phyloP scores from a whole-genome alignment of 1,140 invertebrate species.

The Diorhabda carinulata region DNA sequence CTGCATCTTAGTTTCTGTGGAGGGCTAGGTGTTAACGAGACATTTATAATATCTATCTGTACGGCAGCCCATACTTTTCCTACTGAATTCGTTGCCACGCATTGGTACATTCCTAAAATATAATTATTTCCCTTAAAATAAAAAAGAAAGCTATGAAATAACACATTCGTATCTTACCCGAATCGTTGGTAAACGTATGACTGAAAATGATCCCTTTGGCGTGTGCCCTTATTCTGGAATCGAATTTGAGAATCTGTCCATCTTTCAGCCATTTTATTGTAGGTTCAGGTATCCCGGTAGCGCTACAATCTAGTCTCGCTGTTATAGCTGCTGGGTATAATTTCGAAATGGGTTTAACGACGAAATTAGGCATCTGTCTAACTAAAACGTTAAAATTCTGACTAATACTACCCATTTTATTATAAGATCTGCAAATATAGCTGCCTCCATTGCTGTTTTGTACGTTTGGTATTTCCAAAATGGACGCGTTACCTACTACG shows the following conservation, averaged over 20 bases:
- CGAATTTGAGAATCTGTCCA: conserved; percentile 58
- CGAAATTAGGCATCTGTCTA: conserved; percentile 38
- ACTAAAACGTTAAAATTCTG: conserved; percentile 28
- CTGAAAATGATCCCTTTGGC: conserved; percentile 35
- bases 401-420: conserved; percentile 41
- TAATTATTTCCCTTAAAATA: background rate
- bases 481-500: conserved; percentile 35
- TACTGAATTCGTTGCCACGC: conserved; percentile 64
- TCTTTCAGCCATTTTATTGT: conserved; percentile 68
- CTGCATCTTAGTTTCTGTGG: conserved; percentile 56
- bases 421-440: conserved; percentile 77
- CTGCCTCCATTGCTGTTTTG: conserved; percentile 54
- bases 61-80: conserved; percentile 62
- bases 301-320: conserved; percentile 66
- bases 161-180: conserved; percentile 27
- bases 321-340: conserved; percentile 62
- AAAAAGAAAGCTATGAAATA: background rate
- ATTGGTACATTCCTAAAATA: conserved; percentile 67
- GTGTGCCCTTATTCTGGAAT: conserved; percentile 43
- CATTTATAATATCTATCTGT: conserved; percentile 51
- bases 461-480: conserved; percentile 32
- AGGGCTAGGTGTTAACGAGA: conserved; percentile 51
- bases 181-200: conserved; percentile 41
- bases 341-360: conserved; percentile 34
- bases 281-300: conserved; percentile 61